phyloP scores from a whole-genome alignment of 2,797 vertebrate genomes.

The Knipowitschia caucasica region DNA sequence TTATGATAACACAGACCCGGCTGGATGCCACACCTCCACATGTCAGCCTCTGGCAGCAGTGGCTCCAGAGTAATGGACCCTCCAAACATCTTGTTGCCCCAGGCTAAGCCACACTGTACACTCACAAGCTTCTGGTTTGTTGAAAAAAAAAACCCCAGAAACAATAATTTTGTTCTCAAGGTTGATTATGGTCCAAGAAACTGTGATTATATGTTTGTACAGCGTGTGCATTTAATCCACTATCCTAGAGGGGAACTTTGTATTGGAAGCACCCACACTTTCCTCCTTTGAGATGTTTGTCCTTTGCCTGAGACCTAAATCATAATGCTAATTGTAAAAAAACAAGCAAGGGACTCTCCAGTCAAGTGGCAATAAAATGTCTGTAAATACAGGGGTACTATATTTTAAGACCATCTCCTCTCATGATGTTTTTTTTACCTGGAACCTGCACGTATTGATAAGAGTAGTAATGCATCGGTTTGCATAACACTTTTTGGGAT shows the following conservation, averaged over 20 bases:
- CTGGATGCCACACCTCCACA: slow-evolving; percentile 25
- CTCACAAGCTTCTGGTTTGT: too few species aligned
- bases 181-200: neutral
- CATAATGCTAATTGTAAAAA: too few species aligned
- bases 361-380: too few species aligned
- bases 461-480: too few species aligned
- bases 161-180: too few species aligned
- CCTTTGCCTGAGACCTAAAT: neutral
- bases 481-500: too few species aligned
- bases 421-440: too few species aligned
- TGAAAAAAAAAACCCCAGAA: too few species aligned
- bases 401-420: too few species aligned
- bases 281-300: neutral
- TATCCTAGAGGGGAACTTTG: neutral
- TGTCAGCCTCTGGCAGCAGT: slow-evolving; percentile 22
- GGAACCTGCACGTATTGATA: too few species aligned
- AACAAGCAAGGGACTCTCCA: too few species aligned
- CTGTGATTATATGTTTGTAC: neutral
- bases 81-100: neutral
- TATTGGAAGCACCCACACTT: neutral
- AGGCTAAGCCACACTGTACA: neutral
- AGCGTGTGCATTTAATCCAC: neutral
- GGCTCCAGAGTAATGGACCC: slow-evolving; percentile 14
- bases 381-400: too few species aligned
- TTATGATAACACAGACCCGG: slow-evolving; percentile 60